A percentile compares a stretch with the other conserved stretches of the same genome.
These are phyloP conservation scores for Amphibalanus amphitrite DNA, from an alignment of 1,140 invertebrate species.

Conservation along the genomic window DNA sequence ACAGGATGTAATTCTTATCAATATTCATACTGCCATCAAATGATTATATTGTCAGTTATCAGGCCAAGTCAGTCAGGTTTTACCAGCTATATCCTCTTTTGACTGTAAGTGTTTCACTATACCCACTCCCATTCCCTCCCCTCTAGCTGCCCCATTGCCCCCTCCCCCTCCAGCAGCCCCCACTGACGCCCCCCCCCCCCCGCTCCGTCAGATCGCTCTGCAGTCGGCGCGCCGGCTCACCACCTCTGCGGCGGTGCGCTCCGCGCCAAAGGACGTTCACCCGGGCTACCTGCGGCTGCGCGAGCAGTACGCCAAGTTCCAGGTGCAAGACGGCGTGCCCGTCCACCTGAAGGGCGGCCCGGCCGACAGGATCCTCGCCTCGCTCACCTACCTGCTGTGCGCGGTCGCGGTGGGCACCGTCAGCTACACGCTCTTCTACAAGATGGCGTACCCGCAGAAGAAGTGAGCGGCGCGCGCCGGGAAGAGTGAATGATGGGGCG, in stretches of 20 bases:
- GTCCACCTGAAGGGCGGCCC: slow-evolving; percentile 20
- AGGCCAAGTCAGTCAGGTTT: no score
- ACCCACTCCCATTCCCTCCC: no score
- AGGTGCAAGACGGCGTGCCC: slow-evolving; percentile 19
- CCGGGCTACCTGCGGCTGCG: slow-evolving; percentile 10
- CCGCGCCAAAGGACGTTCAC: slow-evolving; percentile 1
- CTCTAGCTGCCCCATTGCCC: no score
- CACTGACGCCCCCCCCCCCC: no score
- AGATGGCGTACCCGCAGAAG: slow-evolving; percentile 13
- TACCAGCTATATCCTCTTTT: no score
- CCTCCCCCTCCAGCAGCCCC: no score
- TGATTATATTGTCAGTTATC: no score
- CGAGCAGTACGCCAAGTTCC: slow-evolving; percentile 4
- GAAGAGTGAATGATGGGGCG: no score
- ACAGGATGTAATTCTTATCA: no score
- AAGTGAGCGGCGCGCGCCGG: neutral
- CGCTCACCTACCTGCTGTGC: slow-evolving; percentile 10
- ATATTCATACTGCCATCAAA: no score
- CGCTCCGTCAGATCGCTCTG: neutral
- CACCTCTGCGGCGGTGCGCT: slow-evolving; percentile 5
- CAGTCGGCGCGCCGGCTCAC: slow-evolving; percentile 12
- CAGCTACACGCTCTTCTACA: slow-evolving; percentile 10
- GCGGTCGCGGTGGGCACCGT: slow-evolving; percentile 10
- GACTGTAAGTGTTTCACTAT: no score
- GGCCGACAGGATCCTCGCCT: slow-evolving; percentile 16